Evolutionary conservation across 2,797 vertebrate genomes (phyloP), one percentile per base, ranked within the genome.

Genomic region (Sebastes nivosus): DNA sequence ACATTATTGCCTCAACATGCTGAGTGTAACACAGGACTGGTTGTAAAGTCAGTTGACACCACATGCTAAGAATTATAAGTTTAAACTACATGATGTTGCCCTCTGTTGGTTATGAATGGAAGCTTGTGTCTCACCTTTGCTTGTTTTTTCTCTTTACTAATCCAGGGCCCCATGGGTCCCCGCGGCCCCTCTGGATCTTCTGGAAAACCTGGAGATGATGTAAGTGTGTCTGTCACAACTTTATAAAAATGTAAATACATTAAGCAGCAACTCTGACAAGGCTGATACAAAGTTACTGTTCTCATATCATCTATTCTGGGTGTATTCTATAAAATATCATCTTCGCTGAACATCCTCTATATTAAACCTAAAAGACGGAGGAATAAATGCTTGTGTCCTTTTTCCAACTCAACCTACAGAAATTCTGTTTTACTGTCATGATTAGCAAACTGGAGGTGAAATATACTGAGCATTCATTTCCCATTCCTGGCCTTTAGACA

Each of bases 191-290:
- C 97, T 1, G 98, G 98, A 81, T 93, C 97, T 61, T 59, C 98
- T 87, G 98, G 98, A 90, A 99, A 99, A 94, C 92, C 98, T 22
- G 98, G 98, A 59, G 97, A 98, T 76, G 98, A 99, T 81, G 98
- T 99, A 91, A 98, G 98, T 97, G 87, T 55, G 6, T 24, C 69
- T 16, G 6, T 79, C 22, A 24, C 25, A 66, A 29, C 30, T 29
- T 69, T 1, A 72, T 27, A 22, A 30, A 71, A 30, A 13, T 67
- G 9, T 27, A 3, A 32, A 57, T 11, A 71, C 5, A 42, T 32
- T 59, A 55, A 59, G 11, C 13, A 75, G 20, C 1, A 69, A 52
- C 18, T 38, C 42, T 55, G 30, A 75, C n/a, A 59, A 54, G 3
- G 10, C 8, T 3, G 9, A 13, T 3, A n/a, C 6, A 42, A 4